A percentile compares a stretch with the other conserved stretches of the same genome.
These are phyloP conservation scores for Paedocypris micromegethes DNA, from an alignment of 2,797 vertebrate genomes.

Conservation along the genomic window DNA sequence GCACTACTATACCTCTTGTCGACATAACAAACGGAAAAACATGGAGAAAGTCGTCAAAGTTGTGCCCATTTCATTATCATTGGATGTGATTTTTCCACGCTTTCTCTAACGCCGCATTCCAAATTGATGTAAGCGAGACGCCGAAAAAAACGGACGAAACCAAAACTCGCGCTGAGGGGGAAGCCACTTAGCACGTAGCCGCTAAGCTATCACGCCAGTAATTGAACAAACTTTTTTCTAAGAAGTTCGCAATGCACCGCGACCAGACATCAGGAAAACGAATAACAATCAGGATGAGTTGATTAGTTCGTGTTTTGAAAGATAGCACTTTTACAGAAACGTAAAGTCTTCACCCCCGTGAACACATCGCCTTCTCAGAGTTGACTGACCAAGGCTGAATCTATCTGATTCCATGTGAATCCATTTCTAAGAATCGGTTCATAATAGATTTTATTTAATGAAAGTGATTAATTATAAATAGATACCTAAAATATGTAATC, in stretches of 20 bases:
- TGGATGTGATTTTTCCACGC: slow-evolving; percentile 39
- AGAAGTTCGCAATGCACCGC: neutral
- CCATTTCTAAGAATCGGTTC: neutral
- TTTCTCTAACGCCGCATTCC: slow-evolving; percentile 37
- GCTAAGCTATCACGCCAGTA: neutral
- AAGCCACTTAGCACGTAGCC: neutral
- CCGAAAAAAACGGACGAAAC: slow-evolving; percentile 27
- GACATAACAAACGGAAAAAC: slow-evolving; percentile 27
- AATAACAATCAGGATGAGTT: neutral
- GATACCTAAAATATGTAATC: too few relatives aligned
- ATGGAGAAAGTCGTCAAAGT: neutral
- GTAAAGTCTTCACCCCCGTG: neutral
- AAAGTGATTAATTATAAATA: too few relatives aligned
- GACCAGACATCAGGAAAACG: too few relatives aligned
- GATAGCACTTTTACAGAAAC: neutral
- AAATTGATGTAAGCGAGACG: slow-evolving; percentile 34
- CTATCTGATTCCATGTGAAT: neutral
- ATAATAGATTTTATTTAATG: neutral
- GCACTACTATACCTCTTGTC: slow-evolving; percentile 28
- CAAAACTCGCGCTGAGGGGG: slow-evolving; percentile 6
- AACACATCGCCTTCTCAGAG: neutral
- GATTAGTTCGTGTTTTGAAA: neutral
- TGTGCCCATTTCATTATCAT: slow-evolving; percentile 5
- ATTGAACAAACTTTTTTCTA: neutral
- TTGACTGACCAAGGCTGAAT: neutral